Conservation (phyloP, 2,888 invertebrate species). For the Himalopsyche kuldschensis region DNA sequence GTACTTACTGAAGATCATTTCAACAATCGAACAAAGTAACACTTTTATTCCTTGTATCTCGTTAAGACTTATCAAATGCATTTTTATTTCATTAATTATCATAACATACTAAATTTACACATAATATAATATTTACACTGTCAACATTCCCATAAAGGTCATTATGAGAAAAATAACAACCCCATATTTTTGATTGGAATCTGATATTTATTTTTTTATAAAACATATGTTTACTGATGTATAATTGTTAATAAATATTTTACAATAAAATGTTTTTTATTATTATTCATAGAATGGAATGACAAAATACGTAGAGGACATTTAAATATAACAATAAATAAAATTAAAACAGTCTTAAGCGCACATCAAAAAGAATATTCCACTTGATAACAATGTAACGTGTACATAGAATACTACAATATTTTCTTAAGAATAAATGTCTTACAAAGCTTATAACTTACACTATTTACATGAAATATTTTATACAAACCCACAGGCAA, state of each 20-base stretch:
- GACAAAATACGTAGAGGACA: conserved; percentile 9
- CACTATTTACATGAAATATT: background rate
- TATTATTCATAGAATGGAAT: conserved; percentile 26
- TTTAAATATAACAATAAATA: conserved; percentile 24
- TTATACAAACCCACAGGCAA: background rate
- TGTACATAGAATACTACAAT: background rate
- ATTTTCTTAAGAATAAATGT: background rate
- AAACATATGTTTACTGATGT: conserved; percentile 21
- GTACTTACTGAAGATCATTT: background rate
- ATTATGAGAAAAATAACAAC: conserved; percentile 6
- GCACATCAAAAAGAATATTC: background rate
- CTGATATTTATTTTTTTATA: conserved; percentile 21
- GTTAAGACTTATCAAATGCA: background rate
- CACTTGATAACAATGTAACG: background rate
- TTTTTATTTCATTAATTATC: background rate
- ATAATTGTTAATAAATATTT: conserved; percentile 38
- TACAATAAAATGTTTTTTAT: conserved; percentile 22
- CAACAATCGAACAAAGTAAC: background rate
- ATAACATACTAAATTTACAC: background rate
- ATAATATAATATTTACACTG: background rate
- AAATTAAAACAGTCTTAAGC: conserved; percentile 31
- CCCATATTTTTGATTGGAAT: background rate
- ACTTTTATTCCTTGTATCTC: background rate
- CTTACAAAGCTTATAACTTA: background rate
- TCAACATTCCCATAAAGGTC: background rate